Evolutionary conservation across 2,797 vertebrate genomes (phyloP), one percentile per base, ranked within the genome.

Genomic region (Poliocrania exsul): DNA sequence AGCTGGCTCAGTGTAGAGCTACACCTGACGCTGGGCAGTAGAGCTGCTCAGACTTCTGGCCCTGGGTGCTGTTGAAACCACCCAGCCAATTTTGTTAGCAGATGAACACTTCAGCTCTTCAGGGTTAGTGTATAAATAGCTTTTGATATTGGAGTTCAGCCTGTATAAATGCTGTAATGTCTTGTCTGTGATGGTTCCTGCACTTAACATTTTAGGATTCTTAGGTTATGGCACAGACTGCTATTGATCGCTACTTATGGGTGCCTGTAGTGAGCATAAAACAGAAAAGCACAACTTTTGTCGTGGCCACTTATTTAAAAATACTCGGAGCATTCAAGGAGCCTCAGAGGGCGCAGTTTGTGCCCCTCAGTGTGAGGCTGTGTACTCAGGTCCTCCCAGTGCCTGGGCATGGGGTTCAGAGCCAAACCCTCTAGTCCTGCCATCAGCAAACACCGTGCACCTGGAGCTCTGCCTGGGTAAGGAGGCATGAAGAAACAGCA

Each of bases 131-230:
- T 90, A 96, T 95, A 95, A 95, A 96, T 95, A 95, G 80, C 87
- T 95, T 88, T 88, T 91, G 90, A 61, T 91, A 38, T 2, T 78
- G 64, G 37, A 87, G 64, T 80, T 65, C 73, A 88, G 75, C 69
- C 73, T 65, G 66, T 70, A 17, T 67, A 81, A 92, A 78, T 92
- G 88, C 65, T 0, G 6, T 88, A 91, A 88, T 88, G 80, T 93
- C 91, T 92, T 64, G 95, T 96, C 96, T 96, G 88, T 35, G 90
- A 62, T 80, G 82, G 91, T 92, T 96, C 95, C 95, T 96, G 95
- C 86, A 95, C 83, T 95, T 95, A 96, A 35, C 61, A 60, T 92
- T 94, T 93, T 91, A 72, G 96, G 92, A 88, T 95, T 94, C 94
- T 79, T 70, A 90, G 88, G 77, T 66, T 84, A 94, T 93, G 91